Conservation (phyloP, 2,113 vertebrate genomes). For the Callorhinus ursinus region DNA sequence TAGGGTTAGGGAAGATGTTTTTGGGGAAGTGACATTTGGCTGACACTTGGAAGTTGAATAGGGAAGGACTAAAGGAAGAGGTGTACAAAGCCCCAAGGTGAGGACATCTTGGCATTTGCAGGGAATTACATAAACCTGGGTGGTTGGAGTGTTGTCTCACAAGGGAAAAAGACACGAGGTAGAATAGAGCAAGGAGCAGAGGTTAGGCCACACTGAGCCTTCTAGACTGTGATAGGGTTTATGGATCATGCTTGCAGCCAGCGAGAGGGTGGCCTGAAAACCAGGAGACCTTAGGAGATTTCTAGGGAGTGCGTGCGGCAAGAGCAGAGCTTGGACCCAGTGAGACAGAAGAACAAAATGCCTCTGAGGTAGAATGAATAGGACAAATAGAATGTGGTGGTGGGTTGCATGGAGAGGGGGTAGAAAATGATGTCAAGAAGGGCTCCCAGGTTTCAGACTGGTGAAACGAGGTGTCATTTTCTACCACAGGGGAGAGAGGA, state of each 20-base stretch:
- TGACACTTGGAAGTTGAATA: not conserved
- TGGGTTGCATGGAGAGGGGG: not conserved
- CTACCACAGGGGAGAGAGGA: not conserved
- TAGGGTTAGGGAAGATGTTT: not conserved
- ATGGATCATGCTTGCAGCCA: not conserved
- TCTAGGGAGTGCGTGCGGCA: not conserved
- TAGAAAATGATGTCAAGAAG: not conserved
- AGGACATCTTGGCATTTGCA: not conserved
- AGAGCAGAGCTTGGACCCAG: too few species aligned
- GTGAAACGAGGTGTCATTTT: not conserved
- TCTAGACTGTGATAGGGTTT: not conserved
- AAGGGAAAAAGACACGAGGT: not conserved
- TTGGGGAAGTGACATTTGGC: not conserved
- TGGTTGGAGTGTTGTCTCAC: accelerated
- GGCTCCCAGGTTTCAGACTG: not conserved
- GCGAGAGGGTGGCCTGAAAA: not conserved
- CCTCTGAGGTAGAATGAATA: not conserved
- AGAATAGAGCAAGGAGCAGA: not conserved
- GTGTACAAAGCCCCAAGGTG: not conserved
- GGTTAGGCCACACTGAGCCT: not conserved
- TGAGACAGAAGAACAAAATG: too few species aligned
- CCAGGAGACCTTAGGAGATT: not conserved
- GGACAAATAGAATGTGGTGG: not conserved
- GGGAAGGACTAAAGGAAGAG: not conserved
- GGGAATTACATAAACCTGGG: not conserved